Evolutionary conservation across 37 sponge, comb jelly and placozoan species (phyloP).

Genomic region (Crambe crambe): DNA sequence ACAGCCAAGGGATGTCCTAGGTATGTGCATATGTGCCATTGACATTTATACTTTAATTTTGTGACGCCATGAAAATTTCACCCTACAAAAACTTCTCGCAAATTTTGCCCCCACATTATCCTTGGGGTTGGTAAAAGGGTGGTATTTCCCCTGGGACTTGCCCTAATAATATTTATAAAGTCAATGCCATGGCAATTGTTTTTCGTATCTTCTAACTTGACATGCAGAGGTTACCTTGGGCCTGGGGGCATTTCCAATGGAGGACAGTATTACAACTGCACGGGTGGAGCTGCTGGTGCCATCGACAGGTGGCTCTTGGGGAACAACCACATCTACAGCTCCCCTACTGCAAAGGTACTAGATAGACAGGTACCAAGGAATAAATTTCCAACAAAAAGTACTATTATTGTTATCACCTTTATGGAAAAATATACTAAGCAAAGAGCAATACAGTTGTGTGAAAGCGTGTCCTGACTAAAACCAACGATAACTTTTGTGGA

Average conservation of each 20-base stretch:
- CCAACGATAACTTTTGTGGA: no score
- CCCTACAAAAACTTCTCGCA: no score
- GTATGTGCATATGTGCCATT: slow-evolving; percentile 44
- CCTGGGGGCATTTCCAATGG: slow-evolving; percentile 84
- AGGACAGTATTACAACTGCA: slow-evolving; percentile 75
- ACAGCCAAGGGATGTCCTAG: slow-evolving; percentile 65
- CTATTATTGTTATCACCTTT: not conserved
- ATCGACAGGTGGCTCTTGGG: slow-evolving; percentile 82
- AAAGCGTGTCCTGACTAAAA: no score
- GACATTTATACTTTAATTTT: no score
- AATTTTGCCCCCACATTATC: no score
- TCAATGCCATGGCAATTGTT: no score
- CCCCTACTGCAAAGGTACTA: slow-evolving; percentile 70
- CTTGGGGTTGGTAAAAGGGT: no score
- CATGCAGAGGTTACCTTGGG: slow-evolving; percentile 86
- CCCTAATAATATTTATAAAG: no score
- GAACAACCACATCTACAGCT: slow-evolving; percentile 68
- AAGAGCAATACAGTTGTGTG: no score
- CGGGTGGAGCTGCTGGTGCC: slow-evolving; percentile 90
- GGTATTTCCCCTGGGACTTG: no score
- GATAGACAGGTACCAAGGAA: not conserved
- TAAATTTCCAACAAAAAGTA: not conserved
- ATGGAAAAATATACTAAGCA: no score
- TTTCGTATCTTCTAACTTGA: not conserved
- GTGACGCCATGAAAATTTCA: no score